Conservation (phyloP, 2,113 vertebrate genomes). For the Danio rerio region GRCz12tu NC_133191.1:46289501-46290000, state of each 20-base stretch:
- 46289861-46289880: neutral
- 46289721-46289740: neutral
- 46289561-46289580: too few relatives aligned
- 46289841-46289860: neutral
- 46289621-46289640: too few relatives aligned
- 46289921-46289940: neutral
- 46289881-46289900: neutral
- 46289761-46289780: neutral
- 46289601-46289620: too few relatives aligned
- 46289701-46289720: neutral
- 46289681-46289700: neutral
- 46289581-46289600: too few relatives aligned
- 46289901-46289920: neutral
- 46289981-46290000: neutral
- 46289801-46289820: neutral
- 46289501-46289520: too few relatives aligned
- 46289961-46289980: too few relatives aligned
- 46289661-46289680: neutral
- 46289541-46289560: too few relatives aligned
- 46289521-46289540: too few relatives aligned
- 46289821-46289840: neutral
- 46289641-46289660: too few relatives aligned
- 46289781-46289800: neutral
- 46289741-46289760: neutral
- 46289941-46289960: too few relatives aligned